These are phyloP conservation scores for Trisateles emortualis DNA, from an alignment of 2,888 invertebrate species.

Conservation along the genomic window DNA sequence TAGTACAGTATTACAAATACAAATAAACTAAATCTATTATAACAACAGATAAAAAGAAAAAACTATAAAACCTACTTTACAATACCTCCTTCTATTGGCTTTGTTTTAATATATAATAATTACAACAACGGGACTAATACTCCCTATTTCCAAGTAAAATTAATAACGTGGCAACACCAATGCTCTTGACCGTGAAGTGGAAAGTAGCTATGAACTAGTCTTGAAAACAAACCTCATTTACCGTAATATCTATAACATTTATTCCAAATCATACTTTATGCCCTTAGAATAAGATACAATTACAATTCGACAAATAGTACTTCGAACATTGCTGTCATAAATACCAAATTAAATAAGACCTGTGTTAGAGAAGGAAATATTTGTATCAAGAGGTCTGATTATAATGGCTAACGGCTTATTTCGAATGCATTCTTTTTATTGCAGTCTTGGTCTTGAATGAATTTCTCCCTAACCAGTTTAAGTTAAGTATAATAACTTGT, in stretches of 20 bases:
- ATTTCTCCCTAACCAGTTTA: conserved; percentile 45
- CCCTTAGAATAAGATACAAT: neutral
- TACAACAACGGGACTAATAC: conserved; percentile 1
- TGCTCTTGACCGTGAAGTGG: conserved; percentile 83
- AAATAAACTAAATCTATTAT: too few species aligned
- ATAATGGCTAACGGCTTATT: conserved; percentile 49
- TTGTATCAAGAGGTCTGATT: conserved; percentile 29
- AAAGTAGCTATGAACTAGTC: conserved; percentile 70
- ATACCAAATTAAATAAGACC: conserved; percentile 43
- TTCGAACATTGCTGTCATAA: conserved; percentile 17
- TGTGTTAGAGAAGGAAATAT: neutral
- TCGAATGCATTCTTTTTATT: conserved; percentile 54
- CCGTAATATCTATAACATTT: conserved; percentile 8
- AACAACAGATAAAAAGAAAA: too few species aligned
- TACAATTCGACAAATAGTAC: conserved; percentile 2
- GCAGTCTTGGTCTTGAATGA: conserved; percentile 39
- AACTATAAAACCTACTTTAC: too few species aligned
- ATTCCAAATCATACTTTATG: conserved; percentile 49
- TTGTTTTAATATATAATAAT: neutral
- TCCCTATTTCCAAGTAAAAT: conserved; percentile 41
- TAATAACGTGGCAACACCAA: conserved; percentile 60
- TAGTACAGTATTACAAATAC: too few species aligned
- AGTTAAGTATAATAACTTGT: conserved; percentile 14
- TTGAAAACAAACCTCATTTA: conserved; percentile 42
- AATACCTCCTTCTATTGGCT: too few species aligned